Conservation (phyloP, 2,888 invertebrate genomes). For the Clostera curtula region DNA sequence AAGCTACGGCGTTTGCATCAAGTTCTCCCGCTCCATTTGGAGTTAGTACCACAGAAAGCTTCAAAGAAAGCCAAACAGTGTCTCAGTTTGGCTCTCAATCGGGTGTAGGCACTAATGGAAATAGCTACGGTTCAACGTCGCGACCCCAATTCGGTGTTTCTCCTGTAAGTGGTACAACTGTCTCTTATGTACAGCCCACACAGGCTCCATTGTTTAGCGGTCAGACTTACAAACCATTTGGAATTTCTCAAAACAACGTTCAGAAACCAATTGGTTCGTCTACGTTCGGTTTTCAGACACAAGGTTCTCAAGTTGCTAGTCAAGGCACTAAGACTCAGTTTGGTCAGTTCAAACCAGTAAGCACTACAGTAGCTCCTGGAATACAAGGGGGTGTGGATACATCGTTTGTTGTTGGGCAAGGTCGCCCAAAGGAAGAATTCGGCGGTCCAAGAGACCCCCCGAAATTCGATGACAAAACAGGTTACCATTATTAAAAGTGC, state of each 20-base stretch:
- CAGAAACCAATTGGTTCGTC: slow-evolving; percentile 6
- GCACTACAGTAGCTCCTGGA: slow-evolving; percentile 15
- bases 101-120: not conserved
- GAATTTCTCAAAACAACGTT: slow-evolving; percentile 5
- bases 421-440: too few species aligned
- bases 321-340: too few species aligned
- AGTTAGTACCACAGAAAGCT: not conserved
- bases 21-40: slow-evolving; percentile 6
- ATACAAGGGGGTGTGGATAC: too few species aligned
- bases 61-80: not conserved
- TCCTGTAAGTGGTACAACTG: not conserved
- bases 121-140: not conserved
- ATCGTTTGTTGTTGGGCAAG: not conserved
- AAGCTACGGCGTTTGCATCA: not conserved
- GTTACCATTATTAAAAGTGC: slow-evolving; percentile 53
- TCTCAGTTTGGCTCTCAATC: slow-evolving; percentile 19
- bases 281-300: slow-evolving; percentile 7
- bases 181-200: too few species aligned
- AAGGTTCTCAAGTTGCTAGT: slow-evolving; percentile 8
- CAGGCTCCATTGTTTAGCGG: slow-evolving; percentile 2
- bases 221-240: slow-evolving; percentile 1
- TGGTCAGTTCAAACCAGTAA: not conserved
- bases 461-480: slow-evolving; percentile 49
- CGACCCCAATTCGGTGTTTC: not conserved
- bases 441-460: slow-evolving; percentile 48